Percentiles rank a stretch among this genome's conserved stretches.
Evolutionary conservation across 2,113 vertebrate species (phyloP).

Genomic region (Crotalus helleri): DNA sequence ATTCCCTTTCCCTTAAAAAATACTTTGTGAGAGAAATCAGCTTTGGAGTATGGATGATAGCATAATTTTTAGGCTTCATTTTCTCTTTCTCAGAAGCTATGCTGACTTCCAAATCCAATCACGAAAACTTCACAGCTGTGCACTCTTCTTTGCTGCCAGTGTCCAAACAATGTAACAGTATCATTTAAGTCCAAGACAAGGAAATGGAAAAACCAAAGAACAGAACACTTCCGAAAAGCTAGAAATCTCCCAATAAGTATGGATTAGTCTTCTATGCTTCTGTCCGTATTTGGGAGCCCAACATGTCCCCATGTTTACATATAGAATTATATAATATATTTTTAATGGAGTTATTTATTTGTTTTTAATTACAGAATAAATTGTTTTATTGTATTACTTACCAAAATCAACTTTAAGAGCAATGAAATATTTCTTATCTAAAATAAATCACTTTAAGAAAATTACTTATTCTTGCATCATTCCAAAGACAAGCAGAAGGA

Average conservation of each 20-base stretch:
- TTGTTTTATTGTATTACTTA: neutral
- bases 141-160: neutral
- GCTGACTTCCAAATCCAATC: neutral
- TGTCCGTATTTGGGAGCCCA: neutral
- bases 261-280: neutral
- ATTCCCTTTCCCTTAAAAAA: neutral
- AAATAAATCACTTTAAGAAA: neutral
- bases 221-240: neutral
- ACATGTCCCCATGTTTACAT: neutral
- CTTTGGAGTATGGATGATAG: neutral
- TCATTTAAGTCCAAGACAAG: neutral
- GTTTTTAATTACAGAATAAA: neutral
- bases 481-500: neutral
- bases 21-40: neutral
- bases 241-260: neutral
- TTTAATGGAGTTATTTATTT: neutral
- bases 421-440: neutral
- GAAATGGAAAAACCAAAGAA: neutral
- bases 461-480: fast-evolving
- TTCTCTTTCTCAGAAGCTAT: neutral
- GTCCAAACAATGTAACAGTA: neutral
- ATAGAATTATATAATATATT: neutral
- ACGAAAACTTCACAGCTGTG: neutral
- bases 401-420: neutral
- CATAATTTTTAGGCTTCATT: neutral